Conservation (phyloP, 2,113 vertebrate genomes). For the Cranoglanis bouderius region DNA sequence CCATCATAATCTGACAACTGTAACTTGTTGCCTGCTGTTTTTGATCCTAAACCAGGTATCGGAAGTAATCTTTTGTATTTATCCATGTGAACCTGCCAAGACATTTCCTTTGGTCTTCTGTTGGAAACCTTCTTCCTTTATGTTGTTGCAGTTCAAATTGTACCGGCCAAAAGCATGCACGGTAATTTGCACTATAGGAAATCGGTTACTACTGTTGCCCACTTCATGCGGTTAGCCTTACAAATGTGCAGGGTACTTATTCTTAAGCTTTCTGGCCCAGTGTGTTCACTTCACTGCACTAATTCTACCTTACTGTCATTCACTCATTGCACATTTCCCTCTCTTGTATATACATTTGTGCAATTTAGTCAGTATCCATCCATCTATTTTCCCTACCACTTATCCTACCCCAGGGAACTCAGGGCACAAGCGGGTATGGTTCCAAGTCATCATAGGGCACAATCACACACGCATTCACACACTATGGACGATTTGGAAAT, state of each 20-base stretch:
- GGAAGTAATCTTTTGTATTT: background rate
- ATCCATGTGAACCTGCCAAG: background rate
- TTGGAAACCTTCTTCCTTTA: background rate
- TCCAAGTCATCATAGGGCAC: too few species aligned
- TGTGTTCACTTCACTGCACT: constrained; percentile 1
- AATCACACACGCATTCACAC: too few species aligned
- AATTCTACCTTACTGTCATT: background rate
- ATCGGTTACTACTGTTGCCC: background rate
- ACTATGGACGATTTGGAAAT: too few species aligned
- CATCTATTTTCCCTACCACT: too few species aligned
- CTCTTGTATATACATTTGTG: background rate
- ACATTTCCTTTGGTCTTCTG: background rate
- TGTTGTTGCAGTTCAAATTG: background rate
- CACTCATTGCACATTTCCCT: background rate
- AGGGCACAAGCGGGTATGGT: too few species aligned
- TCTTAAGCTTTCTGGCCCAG: background rate
- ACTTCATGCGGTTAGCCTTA: background rate
- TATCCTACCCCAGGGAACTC: too few species aligned
- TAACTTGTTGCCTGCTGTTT: constrained; percentile 9
- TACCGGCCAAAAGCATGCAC: background rate
- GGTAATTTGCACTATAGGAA: constrained; percentile 11
- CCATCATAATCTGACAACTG: constrained; percentile 18
- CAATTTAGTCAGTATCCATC: background rate
- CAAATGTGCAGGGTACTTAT: background rate
- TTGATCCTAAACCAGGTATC: background rate